Evolutionary conservation across 2,113 vertebrate genomes (phyloP).

Genomic region (Dissostichus mawsoni): DNA sequence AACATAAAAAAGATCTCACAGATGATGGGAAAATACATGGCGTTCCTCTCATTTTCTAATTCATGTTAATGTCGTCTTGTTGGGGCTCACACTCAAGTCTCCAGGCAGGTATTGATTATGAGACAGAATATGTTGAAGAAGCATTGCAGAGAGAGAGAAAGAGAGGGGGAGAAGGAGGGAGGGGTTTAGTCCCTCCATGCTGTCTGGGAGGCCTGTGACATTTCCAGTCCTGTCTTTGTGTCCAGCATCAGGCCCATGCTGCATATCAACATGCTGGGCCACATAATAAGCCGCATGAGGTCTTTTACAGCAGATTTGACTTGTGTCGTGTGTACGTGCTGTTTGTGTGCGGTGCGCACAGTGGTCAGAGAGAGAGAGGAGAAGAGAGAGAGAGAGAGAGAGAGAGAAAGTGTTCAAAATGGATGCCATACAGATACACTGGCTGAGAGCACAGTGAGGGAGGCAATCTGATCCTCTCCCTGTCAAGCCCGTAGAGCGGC

Average conservation of each 20-base stretch:
- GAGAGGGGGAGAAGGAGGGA: background rate
- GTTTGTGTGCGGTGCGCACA: conserved; percentile 59
- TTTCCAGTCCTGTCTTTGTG: conserved; percentile 65
- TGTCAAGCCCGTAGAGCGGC: conserved; percentile 48
- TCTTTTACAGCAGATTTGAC: conserved; percentile 60
- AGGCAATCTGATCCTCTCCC: conserved; percentile 67
- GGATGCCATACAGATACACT: conserved; percentile 73
- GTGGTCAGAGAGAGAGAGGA: conserved; percentile 47
- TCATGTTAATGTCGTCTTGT: background rate
- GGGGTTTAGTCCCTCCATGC: conserved; percentile 4
- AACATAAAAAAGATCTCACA: background rate
- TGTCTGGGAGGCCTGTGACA: conserved; percentile 65
- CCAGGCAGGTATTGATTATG: conserved; percentile 9
- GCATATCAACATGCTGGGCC: conserved; percentile 63
- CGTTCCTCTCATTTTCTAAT: background rate
- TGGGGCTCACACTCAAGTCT: conserved; percentile 13
- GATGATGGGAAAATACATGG: background rate
- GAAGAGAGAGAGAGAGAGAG: conserved; percentile 38
- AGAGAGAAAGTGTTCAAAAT: conserved; percentile 77
- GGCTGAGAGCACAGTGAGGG: conserved; percentile 59
- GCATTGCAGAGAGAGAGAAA: background rate
- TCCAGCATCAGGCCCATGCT: conserved; percentile 55
- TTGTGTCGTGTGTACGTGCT: conserved; percentile 62
- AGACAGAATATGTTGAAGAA: background rate
- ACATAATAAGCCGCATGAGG: conserved; percentile 70